Evolutionary conservation across 2,113 vertebrate genomes (phyloP).

Genomic region (Colossoma macropomum): DNA sequence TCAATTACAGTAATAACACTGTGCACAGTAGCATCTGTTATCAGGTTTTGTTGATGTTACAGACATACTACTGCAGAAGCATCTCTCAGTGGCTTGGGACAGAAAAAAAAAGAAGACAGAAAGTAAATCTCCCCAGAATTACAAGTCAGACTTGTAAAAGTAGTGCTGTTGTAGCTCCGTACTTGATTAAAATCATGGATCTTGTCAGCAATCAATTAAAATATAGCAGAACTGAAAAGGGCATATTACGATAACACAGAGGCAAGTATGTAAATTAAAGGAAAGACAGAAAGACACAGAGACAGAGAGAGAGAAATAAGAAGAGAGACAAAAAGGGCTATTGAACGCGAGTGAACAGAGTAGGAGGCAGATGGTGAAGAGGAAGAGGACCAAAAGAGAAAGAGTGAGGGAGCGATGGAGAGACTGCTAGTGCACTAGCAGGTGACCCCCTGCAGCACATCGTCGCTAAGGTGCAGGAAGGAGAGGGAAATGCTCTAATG

Average conservation of each 20-base stretch:
- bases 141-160: no score
- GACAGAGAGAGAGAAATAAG: background rate
- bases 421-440: constrained; percentile 60
- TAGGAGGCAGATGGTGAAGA: constrained; percentile 48
- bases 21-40: background rate
- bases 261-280: background rate
- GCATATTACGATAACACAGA: background rate
- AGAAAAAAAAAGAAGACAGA: no score
- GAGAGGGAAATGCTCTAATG: constrained; percentile 81
- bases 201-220: no score
- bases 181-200: no score
- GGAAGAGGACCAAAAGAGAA: background rate
- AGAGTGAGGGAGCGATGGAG: background rate
- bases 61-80: no score
- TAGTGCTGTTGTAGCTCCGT: no score
- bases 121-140: no score
- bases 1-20: background rate
- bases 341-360: constrained; percentile 14
- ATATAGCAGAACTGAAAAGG: background rate
- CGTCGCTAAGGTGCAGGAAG: constrained; percentile 72
- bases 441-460: constrained; percentile 79
- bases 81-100: no score
- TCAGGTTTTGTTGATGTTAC: background rate
- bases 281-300: background rate
- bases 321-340: background rate